Evolutionary conservation across 2,113 vertebrate species (phyloP), one percentile per base, ranked within the genome.

Genomic region (Malurus alboscapulatus): DNA sequence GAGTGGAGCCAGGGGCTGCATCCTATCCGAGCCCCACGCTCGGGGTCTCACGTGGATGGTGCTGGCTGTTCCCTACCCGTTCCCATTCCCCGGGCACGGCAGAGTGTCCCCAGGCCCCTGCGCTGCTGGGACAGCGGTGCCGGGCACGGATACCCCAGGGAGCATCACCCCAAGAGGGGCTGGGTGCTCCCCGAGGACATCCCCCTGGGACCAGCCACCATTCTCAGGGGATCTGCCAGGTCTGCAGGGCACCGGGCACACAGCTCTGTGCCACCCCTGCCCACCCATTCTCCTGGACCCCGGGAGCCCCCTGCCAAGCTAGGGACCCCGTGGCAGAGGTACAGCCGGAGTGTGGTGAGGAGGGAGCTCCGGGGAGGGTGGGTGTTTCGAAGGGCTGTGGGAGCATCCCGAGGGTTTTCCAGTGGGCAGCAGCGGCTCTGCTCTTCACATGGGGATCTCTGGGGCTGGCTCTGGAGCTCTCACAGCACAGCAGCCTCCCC

Each of bases 211-310:
- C 16, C 1, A 7, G 14, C 8, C 47, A 32, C 24, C 17, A 0
- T 11, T 32, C 9, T 34, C 61, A 21, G 68, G 36, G 18, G 12
- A 19, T 6, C 48, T 73, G 36, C 67, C 24, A 59, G 48, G 3
- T 16, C 34, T 78, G 58, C 40, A 69, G 83, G 53, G 30, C 10
- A 8, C 14, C 9, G 30, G 36, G 50, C n/a, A 59, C 40, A 9
- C 3, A 2, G 0, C 3, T 19, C 34, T 20, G 48, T 14, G 5
- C n/a, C 20, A 11, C 3, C 54, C n/a, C 32, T 86, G 92, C 40
- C 76, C 26, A 4, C 10, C 34, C 10, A 25, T 5, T 11, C 45
- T 17, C 4, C 1, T 7, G 67, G 38, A 36, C 24, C 65, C 67
- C 1, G 2, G 38, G 38, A 69, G 10, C 7, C 4, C 13, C 18